These are phyloP conservation scores for Liparis tanakae DNA, from an alignment of 2,797 vertebrate species.

Conservation along the genomic window DNA sequence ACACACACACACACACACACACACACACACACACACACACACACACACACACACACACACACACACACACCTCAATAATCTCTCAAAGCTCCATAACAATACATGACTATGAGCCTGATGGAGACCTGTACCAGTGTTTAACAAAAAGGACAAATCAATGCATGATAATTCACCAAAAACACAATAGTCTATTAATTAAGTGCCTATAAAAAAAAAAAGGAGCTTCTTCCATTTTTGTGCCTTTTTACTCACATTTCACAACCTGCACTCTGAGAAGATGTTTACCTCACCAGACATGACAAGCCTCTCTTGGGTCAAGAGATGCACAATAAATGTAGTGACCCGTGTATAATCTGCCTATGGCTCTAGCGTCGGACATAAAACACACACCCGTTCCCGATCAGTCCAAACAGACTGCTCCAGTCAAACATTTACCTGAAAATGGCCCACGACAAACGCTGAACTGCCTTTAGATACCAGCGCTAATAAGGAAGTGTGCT, in stretches of 20 bases:
- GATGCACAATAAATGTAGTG: background rate
- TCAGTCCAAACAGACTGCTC: background rate
- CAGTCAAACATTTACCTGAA: constrained; percentile 35
- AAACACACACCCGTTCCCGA: background rate
- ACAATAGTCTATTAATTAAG: too few species aligned
- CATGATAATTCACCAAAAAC: background rate
- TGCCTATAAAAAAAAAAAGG: background rate
- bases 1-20: too few species aligned
- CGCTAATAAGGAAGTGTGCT: constrained; percentile 55
- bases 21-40: too few species aligned
- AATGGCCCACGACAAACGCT: background rate
- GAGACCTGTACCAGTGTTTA: constrained; percentile 3
- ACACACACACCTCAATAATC: constrained; percentile 34
- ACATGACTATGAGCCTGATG: constrained; percentile 17
- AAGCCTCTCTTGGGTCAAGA: constrained; percentile 1
- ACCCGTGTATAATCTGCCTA: background rate
- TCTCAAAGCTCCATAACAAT: constrained; percentile 43
- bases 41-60: too few species aligned
- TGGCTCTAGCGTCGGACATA: background rate
- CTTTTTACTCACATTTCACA: background rate
- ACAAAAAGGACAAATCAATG: background rate
- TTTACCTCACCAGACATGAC: constrained; percentile 4
- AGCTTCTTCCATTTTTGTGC: background rate
- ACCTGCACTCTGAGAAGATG: background rate
- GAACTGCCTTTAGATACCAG: constrained; percentile 24